A percentile compares a stretch with the other conserved stretches of the same genome.
These are phyloP conservation scores for Lycocerus yunnanus DNA, from an alignment of 2,888 invertebrate species.

Conservation along the genomic window DNA sequence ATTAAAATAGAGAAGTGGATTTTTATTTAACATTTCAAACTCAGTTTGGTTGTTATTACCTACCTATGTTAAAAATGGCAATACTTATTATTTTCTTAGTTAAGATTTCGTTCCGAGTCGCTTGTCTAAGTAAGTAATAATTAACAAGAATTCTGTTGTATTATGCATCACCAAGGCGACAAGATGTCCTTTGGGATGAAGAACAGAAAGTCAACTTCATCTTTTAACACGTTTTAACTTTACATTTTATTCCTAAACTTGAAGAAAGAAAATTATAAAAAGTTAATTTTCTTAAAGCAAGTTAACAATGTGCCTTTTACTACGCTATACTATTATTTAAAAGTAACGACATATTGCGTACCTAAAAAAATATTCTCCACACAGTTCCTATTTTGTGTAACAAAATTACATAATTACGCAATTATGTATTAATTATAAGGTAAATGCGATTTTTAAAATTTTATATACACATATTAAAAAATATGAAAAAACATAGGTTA, in stretches of 20 bases:
- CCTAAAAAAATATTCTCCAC: neutral
- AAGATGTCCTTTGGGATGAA: constrained; percentile 42
- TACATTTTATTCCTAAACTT: constrained; percentile 33
- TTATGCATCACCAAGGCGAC: constrained; percentile 46
- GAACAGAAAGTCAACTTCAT: constrained; percentile 32
- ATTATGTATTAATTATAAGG: no score
- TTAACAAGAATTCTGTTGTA: constrained; percentile 42
- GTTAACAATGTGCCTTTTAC: constrained; percentile 5
- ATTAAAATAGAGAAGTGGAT: neutral
- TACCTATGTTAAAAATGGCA: neutral
- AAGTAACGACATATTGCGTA: neutral
- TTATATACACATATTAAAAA: no score
- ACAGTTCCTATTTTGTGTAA: neutral
- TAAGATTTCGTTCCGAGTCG: constrained; percentile 44
- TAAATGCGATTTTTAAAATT: no score
- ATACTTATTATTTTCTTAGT: constrained; percentile 40
- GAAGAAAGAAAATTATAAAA: constrained; percentile 20
- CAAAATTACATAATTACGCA: no score
- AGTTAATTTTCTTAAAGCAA: constrained; percentile 27
- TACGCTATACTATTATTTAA: neutral
- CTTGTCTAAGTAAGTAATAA: constrained; percentile 42
- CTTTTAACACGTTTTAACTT: constrained; percentile 41
- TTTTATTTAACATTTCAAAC: neutral
- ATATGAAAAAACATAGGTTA: no score
- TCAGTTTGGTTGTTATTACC: neutral